Percentiles rank a stretch among this genome's conserved stretches.
Evolutionary conservation across 2,888 invertebrate species (phyloP).

Genomic region (Sympetrum striolatum): DNA sequence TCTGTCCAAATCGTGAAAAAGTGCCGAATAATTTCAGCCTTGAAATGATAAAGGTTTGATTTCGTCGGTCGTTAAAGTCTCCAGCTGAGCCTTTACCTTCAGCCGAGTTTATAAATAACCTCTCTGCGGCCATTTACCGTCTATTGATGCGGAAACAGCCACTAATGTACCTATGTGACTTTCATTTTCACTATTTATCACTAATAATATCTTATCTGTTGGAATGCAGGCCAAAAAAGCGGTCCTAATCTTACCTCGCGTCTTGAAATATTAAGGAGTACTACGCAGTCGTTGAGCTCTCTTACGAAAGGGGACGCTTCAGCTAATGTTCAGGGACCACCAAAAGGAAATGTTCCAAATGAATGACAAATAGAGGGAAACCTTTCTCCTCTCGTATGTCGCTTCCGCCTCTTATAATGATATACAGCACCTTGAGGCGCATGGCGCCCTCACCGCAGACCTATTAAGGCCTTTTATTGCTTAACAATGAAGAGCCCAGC

Average conservation of each 20-base stretch:
- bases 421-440: constrained; percentile 12
- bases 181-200: background rate
- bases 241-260: background rate
- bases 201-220: background rate
- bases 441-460: background rate
- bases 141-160: background rate
- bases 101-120: background rate
- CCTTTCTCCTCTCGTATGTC: background rate
- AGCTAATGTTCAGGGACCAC: background rate
- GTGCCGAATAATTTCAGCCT: background rate
- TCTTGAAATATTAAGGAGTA: background rate
- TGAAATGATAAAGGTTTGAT: background rate
- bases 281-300: background rate
- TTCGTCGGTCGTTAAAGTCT: constrained; percentile 17
- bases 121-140: background rate
- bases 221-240: background rate
- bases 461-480: constrained; percentile 18
- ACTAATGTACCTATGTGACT: background rate
- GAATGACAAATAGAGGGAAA: constrained; percentile 6
- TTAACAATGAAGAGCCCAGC: constrained; percentile 18
- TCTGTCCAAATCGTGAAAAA: background rate
- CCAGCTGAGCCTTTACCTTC: background rate
- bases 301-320: constrained; percentile 6
- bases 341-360: background rate
- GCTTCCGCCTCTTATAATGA: background rate